Percentiles rank a stretch among this genome's conserved stretches.
phyloP scores from a whole-genome alignment of 2,113 vertebrate species.

The Sturnus vulgaris region DNA sequence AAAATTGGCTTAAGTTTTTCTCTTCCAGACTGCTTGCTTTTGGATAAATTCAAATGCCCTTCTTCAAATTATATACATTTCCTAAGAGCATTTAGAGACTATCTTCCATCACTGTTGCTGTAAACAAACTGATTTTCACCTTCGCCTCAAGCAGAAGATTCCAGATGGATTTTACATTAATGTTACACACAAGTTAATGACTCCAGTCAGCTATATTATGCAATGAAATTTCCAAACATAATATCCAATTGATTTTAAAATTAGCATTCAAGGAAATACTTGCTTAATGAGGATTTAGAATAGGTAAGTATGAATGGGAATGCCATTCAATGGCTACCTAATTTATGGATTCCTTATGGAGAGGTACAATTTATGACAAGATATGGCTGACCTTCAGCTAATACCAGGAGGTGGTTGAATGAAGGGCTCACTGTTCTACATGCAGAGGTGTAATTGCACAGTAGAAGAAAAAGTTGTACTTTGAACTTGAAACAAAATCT shows the following conservation, averaged over 20 bases:
- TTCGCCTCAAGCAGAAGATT: background rate
- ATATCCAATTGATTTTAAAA: background rate
- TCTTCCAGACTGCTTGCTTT: background rate
- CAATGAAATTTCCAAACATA: background rate
- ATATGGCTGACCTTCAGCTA: background rate
- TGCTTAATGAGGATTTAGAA: background rate
- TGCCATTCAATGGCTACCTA: background rate
- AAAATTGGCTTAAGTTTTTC: background rate
- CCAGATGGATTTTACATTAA: background rate
- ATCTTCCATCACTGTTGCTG: background rate
- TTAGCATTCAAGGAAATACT: slow-evolving; percentile 16
- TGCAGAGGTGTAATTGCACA: background rate
- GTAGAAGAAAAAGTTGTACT: background rate
- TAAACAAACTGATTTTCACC: background rate
- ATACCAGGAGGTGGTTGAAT: background rate
- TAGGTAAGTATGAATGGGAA: background rate
- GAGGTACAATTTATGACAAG: background rate
- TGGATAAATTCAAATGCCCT: background rate
- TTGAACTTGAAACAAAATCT: background rate
- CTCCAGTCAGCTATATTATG: background rate
- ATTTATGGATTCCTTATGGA: background rate
- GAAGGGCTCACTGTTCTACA: background rate
- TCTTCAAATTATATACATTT: background rate
- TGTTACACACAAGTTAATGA: background rate
- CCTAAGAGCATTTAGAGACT: background rate